Conservation (phyloP, 2,888 invertebrate species). For the Pheosia tremula region DNA sequence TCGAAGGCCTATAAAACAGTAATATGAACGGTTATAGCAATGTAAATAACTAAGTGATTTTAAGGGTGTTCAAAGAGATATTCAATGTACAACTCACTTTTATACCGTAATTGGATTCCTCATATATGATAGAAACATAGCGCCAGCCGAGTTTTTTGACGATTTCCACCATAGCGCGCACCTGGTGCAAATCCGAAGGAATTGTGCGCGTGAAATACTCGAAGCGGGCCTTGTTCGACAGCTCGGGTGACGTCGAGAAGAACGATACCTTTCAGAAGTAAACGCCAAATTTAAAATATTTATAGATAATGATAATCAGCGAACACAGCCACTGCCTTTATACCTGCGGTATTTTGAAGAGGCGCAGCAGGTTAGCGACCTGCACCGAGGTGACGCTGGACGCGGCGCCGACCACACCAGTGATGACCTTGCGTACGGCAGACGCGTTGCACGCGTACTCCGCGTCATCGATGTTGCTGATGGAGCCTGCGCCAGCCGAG, state of each 20-base stretch:
- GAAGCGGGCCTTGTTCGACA: slow-evolving; percentile 96
- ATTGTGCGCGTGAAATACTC: slow-evolving; percentile 97
- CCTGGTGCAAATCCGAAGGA: slow-evolving; percentile 97
- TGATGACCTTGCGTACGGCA: slow-evolving; percentile 72
- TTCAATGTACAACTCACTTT: slow-evolving; percentile 88
- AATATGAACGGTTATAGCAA: neutral
- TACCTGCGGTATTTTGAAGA: slow-evolving; percentile 95
- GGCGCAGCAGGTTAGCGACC: slow-evolving; percentile 92
- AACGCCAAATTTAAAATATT: neutral
- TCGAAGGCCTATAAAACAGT: slow-evolving; percentile 91
- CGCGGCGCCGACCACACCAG: slow-evolving; percentile 74
- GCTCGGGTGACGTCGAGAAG: slow-evolving; percentile 96
- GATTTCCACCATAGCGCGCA: slow-evolving; percentile 97
- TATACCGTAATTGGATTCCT: slow-evolving; percentile 97
- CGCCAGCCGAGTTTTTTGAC: slow-evolving; percentile 95
- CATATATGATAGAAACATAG: slow-evolving; percentile 97
- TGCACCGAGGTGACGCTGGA: slow-evolving; percentile 98
- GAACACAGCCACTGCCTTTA: neutral
- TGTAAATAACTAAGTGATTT: neutral
- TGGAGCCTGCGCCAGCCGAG: slow-evolving; percentile 88
- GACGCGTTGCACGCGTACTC: slow-evolving; percentile 94
- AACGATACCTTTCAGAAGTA: slow-evolving; percentile 91
- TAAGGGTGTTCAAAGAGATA: neutral
- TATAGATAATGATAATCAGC: neutral
- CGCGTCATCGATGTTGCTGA: slow-evolving; percentile 95